Percentiles rank a stretch among this genome's conserved stretches.
phyloP scores from a whole-genome alignment of 2,888 invertebrate species.

The Phengaris alcon region DNA sequence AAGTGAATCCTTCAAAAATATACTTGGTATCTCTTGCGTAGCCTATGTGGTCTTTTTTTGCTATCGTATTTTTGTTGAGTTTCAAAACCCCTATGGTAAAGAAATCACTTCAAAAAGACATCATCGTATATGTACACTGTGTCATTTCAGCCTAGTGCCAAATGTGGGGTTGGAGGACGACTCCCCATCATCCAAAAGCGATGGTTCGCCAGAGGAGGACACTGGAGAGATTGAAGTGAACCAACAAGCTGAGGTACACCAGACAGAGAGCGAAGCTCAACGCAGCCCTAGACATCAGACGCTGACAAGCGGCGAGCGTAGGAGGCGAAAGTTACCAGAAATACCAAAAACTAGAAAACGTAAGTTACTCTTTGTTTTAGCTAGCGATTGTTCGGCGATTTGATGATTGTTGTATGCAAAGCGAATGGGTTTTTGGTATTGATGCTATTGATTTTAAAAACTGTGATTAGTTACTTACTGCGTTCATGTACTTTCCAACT shows the following conservation, averaged over 20 bases:
- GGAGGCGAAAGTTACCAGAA: slow-evolving; percentile 91
- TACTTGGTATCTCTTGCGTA: too few relatives aligned
- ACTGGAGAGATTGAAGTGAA: slow-evolving; percentile 75
- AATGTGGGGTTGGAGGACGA: slow-evolving; percentile 90
- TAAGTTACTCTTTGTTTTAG: slow-evolving; percentile 65
- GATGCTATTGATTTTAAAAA: slow-evolving; percentile 1
- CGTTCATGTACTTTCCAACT: too few relatives aligned
- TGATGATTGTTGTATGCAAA: background rate
- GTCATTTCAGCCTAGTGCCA: slow-evolving; percentile 85
- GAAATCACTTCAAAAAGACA: too few relatives aligned
- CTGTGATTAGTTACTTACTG: background rate
- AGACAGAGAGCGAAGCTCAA: slow-evolving; percentile 54
- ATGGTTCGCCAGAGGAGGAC: slow-evolving; percentile 83
- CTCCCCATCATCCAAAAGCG: slow-evolving; percentile 88
- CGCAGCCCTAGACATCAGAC: slow-evolving; percentile 63
- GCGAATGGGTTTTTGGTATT: slow-evolving; percentile 8
- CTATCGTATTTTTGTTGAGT: too few relatives aligned
- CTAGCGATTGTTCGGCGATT: background rate
- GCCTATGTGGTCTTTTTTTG: too few relatives aligned
- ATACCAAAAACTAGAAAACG: slow-evolving; percentile 94
- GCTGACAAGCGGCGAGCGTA: slow-evolving; percentile 79
- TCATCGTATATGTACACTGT: too few relatives aligned
- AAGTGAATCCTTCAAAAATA: too few relatives aligned
- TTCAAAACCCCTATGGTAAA: too few relatives aligned
- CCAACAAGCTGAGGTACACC: slow-evolving; percentile 53